Conservation (phyloP, 2,888 invertebrate species). For the Pollenia angustigena region DNA sequence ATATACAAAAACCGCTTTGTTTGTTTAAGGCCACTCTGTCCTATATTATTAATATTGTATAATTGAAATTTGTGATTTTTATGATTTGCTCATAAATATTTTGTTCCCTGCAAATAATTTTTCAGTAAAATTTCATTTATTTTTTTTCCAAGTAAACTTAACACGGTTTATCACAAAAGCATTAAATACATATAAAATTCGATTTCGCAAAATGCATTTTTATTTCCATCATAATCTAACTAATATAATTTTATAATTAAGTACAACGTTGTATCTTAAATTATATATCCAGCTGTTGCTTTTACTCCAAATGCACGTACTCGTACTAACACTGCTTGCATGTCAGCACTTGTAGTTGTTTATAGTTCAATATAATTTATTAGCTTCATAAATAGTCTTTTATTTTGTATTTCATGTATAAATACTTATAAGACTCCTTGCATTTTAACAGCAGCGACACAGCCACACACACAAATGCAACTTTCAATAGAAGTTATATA, state of each 20-base stretch:
- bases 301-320: background rate
- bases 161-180: too few relatives aligned
- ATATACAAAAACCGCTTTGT: too few relatives aligned
- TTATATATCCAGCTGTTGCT: slow-evolving; percentile 46
- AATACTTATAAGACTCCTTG: slow-evolving; percentile 39
- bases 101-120: too few relatives aligned
- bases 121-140: too few relatives aligned
- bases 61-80: too few relatives aligned
- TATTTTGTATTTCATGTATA: slow-evolving; percentile 24
- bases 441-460: slow-evolving; percentile 5
- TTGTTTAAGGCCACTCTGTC: too few relatives aligned
- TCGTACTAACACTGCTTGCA: slow-evolving; percentile 13
- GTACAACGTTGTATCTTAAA: slow-evolving; percentile 37
- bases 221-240: background rate
- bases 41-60: too few relatives aligned
- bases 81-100: too few relatives aligned
- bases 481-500: slow-evolving; percentile 44
- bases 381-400: slow-evolving; percentile 62
- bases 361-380: slow-evolving; percentile 68
- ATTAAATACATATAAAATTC: too few relatives aligned
- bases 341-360: slow-evolving; percentile 62
- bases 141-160: too few relatives aligned
- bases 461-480: background rate
- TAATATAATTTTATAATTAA: slow-evolving; percentile 12
- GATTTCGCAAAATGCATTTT: background rate